phyloP scores from a whole-genome alignment of 1,140 invertebrate species.

The Aphelinus certus region DNA sequence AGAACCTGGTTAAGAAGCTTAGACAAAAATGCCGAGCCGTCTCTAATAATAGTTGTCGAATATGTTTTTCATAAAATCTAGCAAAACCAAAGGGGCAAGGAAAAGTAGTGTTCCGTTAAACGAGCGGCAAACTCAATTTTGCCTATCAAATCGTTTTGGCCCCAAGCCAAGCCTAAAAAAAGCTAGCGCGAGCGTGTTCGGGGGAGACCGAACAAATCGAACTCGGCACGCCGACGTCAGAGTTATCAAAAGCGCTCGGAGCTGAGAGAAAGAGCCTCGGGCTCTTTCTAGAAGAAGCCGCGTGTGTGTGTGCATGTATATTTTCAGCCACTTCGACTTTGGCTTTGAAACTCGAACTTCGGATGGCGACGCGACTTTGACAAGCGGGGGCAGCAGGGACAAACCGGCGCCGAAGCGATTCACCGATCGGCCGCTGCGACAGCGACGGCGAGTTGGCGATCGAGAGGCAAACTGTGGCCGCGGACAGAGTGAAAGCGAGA shows the following conservation, averaged over 20 bases:
- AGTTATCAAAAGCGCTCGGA: background rate
- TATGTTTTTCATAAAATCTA: too few species aligned
- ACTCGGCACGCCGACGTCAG: background rate
- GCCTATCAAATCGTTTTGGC: background rate
- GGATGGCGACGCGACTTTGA: conserved; percentile 36
- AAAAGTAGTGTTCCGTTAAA: background rate
- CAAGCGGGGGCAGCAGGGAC: conserved; percentile 11
- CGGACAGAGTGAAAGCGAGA: conserved; percentile 42
- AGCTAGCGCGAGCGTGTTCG: too few species aligned
- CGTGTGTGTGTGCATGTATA: background rate
- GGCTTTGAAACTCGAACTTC: conserved; percentile 32
- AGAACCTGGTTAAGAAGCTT: too few species aligned
- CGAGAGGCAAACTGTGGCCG: conserved; percentile 40
- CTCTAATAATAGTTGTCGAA: too few species aligned
- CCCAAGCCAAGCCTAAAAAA: background rate
- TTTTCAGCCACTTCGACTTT: conserved; percentile 23
- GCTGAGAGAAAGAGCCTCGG: background rate
- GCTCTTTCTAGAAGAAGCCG: background rate
- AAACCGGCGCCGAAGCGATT: background rate
- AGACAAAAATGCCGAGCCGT: too few species aligned
- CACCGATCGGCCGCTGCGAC: too few species aligned
- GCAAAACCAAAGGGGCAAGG: background rate
- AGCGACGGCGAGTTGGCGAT: conserved; percentile 19
- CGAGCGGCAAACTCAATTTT: background rate
- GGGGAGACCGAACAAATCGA: too few species aligned